Evolutionary conservation across 2,113 vertebrate genomes (phyloP), one percentile per base, ranked within the genome.

Genomic region (Vulpes lagopus): DNA sequence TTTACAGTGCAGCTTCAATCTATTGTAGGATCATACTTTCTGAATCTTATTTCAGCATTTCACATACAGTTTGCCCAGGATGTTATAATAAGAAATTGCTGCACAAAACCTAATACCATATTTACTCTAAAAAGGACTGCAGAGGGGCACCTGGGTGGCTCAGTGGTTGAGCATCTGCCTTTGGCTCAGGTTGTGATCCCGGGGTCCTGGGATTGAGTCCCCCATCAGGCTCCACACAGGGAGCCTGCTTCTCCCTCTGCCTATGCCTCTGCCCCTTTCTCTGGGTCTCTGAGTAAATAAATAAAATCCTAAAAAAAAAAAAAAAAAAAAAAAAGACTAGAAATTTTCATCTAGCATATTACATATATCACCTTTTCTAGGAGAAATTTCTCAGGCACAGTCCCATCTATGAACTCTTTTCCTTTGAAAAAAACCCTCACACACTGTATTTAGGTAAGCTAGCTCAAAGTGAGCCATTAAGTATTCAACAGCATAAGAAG

Each of bases 11-110:
- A 80, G 32, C 25, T 97, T 79, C 91, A 55, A 38, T 55, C 14
- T 64, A 59, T 65, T 86, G 15, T 30, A 73, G 32, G 95, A 95
- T 78, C 30, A 9, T 60, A 76, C 57, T 95, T 94, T 60, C 5
- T 84, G 11, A 85, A 90, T 92, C 14, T 90, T 57, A 83, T 59
- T 87, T 91, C 80, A 94, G 32, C 43, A 97, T 74, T 71, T 94
- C 43, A 89, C 76, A n/a, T 89, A 87, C 0, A 90, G 35, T 4
- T 76, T 93, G 14, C 71, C 43, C 67, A 96, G 16, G 62, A 73
- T 89, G 25, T 53, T 93, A 8, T 51, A 82, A 94, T 51, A 82
- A 94, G 59, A 94, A 95, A 62, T 49, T 60, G 15, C 74, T 94
- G 35, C 14, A 84, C 4, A 91, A 86, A 92, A 74, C 65, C 76